Percentiles rank a stretch among this genome's conserved stretches.
Evolutionary conservation across 2,113 vertebrate genomes (phyloP).

Genomic region (Hyperopisus bebe): DNA sequence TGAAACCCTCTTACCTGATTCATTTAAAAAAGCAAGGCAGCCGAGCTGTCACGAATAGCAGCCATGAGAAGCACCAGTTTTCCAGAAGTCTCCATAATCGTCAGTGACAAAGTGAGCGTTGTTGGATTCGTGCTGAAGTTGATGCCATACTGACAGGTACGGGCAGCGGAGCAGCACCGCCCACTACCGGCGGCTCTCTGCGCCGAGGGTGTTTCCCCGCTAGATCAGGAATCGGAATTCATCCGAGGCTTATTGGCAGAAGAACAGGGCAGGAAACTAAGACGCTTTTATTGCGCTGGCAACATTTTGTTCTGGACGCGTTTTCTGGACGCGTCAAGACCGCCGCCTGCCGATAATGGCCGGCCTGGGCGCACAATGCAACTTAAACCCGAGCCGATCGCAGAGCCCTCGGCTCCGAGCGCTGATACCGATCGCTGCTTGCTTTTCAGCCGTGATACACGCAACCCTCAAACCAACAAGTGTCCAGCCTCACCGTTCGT

Average conservation of each 20-base stretch:
- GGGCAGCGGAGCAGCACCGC: background rate
- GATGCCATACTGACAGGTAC: constrained; percentile 6
- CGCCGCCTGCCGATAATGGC: background rate
- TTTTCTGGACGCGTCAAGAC: background rate
- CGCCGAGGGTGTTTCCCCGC: constrained; percentile 2
- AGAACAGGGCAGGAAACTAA: background rate
- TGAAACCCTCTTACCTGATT: background rate
- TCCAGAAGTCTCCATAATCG: constrained; percentile 4
- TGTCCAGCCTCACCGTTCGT: background rate
- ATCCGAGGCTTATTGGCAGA: background rate
- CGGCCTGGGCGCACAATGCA: background rate
- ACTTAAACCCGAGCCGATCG: background rate
- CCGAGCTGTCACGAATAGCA: background rate
- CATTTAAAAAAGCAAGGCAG: background rate
- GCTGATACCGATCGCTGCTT: background rate
- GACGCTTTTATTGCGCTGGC: background rate
- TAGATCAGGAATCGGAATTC: background rate
- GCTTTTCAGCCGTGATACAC: background rate
- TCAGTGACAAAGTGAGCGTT: background rate
- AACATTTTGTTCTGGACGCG: background rate
- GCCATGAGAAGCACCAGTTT: background rate
- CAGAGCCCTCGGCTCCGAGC: background rate
- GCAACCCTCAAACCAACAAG: background rate
- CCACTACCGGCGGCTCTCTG: background rate
- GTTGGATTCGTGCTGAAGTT: background rate